Percentiles rank a stretch among this genome's conserved stretches.
These are phyloP conservation scores for Pollenia amentaria DNA, from an alignment of 2,888 invertebrate species.

Conservation along the genomic window DNA sequence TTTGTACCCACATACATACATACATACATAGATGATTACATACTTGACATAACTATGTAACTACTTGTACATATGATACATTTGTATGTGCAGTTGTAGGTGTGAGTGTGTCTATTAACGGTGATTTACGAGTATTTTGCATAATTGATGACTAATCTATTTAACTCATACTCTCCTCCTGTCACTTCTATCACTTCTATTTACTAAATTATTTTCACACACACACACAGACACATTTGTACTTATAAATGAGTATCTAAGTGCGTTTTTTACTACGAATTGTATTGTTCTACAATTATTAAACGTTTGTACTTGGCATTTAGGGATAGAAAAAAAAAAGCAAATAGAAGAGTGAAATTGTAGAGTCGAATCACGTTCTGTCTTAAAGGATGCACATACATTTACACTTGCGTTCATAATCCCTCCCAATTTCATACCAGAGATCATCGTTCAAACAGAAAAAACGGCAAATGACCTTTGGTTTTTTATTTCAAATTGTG, in stretches of 20 bases:
- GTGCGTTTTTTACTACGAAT: slow-evolving; percentile 35
- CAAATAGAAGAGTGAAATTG: neutral
- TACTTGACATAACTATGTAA: neutral
- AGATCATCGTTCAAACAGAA: slow-evolving; percentile 7
- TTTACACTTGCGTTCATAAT: neutral
- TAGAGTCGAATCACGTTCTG: slow-evolving; percentile 62
- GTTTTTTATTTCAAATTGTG: slow-evolving; percentile 35
- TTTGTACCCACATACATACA: neutral
- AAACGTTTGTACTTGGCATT: neutral
- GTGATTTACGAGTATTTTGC: slow-evolving; percentile 80
- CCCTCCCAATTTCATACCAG: neutral
- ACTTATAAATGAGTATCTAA: slow-evolving; percentile 2
- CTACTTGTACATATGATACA: neutral
- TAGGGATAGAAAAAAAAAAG: slow-evolving; percentile 4
- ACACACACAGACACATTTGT: neutral
- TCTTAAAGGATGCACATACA: slow-evolving; percentile 45
- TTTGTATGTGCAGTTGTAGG: neutral
- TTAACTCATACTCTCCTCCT: slow-evolving; percentile 66
- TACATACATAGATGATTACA: slow-evolving; percentile 9
- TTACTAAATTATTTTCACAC: slow-evolving; percentile 69
- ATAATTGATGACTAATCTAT: slow-evolving; percentile 84
- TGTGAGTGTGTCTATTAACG: slow-evolving; percentile 62
- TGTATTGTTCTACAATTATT: slow-evolving; percentile 33
- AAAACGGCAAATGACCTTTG: slow-evolving; percentile 46
- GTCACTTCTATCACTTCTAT: slow-evolving; percentile 65